Conservation (phyloP, 2,113 vertebrate genomes). For the Ictalurus furcatus region DNA sequence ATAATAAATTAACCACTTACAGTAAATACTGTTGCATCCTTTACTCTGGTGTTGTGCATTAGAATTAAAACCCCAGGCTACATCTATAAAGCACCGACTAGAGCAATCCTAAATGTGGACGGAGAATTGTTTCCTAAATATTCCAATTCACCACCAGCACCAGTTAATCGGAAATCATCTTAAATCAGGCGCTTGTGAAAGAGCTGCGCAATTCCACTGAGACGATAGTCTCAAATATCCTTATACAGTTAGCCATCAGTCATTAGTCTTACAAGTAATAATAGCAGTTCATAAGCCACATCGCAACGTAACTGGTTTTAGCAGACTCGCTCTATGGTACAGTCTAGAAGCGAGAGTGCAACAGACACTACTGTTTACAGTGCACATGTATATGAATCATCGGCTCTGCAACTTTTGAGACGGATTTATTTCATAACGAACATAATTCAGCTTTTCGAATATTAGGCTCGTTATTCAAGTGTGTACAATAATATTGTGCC, state of each 20-base stretch:
- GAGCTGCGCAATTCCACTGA: not conserved
- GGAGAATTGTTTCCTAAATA: not conserved
- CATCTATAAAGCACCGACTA: not conserved
- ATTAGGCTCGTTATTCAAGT: not conserved
- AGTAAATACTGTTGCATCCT: not conserved
- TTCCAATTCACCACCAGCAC: not conserved
- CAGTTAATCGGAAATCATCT: not conserved
- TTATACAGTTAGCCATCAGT: not conserved
- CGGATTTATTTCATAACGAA: not conserved
- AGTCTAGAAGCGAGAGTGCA: not conserved
- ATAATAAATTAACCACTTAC: not conserved
- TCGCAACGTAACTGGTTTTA: not conserved
- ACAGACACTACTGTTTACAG: not conserved
- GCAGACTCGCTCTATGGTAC: not conserved
- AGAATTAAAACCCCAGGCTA: not conserved
- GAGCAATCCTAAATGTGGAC: not conserved
- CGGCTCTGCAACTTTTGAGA: not conserved
- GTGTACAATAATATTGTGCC: not conserved
- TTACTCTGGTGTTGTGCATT: not conserved
- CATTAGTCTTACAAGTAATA: not conserved
- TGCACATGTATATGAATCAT: not conserved
- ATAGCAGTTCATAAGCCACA: not conserved
- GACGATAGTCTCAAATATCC: not conserved
- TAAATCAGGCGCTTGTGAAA: not conserved
- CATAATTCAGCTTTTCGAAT: not conserved